Conservation (phyloP, 2,888 invertebrate species). For the Sinelater perroti region DNA sequence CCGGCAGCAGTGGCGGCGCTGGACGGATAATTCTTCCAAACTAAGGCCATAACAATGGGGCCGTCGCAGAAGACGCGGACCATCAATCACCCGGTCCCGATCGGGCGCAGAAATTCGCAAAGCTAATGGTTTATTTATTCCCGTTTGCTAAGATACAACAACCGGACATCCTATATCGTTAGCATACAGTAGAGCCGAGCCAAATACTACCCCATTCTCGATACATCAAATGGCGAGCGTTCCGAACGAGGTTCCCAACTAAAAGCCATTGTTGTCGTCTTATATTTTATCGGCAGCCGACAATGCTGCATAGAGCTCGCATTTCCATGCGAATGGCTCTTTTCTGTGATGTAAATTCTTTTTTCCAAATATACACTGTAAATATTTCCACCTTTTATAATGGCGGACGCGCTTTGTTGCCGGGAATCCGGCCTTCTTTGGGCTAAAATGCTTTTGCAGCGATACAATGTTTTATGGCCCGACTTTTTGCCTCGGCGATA, state of each 20-base stretch:
- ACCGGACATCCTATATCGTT: conserved; percentile 59
- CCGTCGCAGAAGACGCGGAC: conserved; percentile 5
- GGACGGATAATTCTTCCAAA: no score
- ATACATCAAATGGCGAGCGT: conserved; percentile 54
- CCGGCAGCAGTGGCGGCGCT: no score
- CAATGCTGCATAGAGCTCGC: conserved; percentile 57
- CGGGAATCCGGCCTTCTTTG: conserved; percentile 31
- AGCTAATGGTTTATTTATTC: conserved; percentile 58
- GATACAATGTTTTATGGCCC: conserved; percentile 17
- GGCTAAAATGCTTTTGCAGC: conserved; percentile 23
- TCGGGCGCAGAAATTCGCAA: conserved; percentile 31
- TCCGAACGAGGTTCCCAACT: conserved; percentile 56
- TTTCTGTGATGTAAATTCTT: conserved; percentile 61
- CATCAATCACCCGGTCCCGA: conserved; percentile 31
- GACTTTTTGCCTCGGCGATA: conserved; percentile 8
- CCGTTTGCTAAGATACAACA: conserved; percentile 57
- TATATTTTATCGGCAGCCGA: conserved; percentile 62
- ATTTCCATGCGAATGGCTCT: conserved; percentile 61
- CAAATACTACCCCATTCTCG: conserved; percentile 55
- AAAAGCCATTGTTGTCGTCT: conserved; percentile 61
- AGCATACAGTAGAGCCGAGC: conserved; percentile 52
- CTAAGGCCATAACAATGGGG: not conserved
- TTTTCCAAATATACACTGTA: conserved; percentile 55
- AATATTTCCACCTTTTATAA: conserved; percentile 60
- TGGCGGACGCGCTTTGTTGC: conserved; percentile 51